Conservation (phyloP, 2,113 vertebrate species). For the Microtus richardsoni region DNA sequence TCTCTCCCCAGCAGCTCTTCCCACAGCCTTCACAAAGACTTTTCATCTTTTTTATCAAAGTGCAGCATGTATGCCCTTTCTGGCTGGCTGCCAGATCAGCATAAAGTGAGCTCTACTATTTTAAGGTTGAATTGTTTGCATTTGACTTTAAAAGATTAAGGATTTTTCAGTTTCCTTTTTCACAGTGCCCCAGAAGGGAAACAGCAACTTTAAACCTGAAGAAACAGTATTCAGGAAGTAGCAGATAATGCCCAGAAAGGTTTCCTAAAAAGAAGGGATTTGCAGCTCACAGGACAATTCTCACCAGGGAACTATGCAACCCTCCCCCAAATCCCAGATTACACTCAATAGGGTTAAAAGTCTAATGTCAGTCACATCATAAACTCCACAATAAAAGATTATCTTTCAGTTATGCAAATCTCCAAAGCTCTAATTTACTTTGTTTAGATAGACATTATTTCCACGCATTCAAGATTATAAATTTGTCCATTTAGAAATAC, state of each 20-base stretch:
- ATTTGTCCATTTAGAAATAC: constrained; percentile 61
- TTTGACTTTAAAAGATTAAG: constrained; percentile 48
- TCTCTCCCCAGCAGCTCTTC: constrained; percentile 77
- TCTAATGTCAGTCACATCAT: neutral
- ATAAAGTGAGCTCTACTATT: constrained; percentile 81
- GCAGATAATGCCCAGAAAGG: neutral
- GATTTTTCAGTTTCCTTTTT: constrained; percentile 42
- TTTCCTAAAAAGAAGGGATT: neutral
- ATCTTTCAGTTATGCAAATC: constrained; percentile 41
- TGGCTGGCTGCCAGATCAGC: constrained; percentile 82
- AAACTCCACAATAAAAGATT: constrained; percentile 29
- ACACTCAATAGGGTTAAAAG: constrained; percentile 7
- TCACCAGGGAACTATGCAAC: neutral
- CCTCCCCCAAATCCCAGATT: neutral
- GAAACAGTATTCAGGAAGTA: constrained; percentile 24
- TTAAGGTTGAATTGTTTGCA: constrained; percentile 83
- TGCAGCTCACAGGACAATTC: constrained; percentile 3
- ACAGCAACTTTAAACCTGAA: neutral
- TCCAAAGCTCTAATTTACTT: constrained; percentile 10
- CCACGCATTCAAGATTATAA: constrained; percentile 12
- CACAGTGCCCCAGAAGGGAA: constrained; percentile 4
- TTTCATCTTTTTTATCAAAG: constrained; percentile 84
- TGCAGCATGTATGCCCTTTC: constrained; percentile 75
- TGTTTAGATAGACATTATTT: neutral
- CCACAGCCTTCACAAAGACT: constrained; percentile 69